Conservation (phyloP, 1,140 invertebrate species). For the Amyelois transitella region DNA sequence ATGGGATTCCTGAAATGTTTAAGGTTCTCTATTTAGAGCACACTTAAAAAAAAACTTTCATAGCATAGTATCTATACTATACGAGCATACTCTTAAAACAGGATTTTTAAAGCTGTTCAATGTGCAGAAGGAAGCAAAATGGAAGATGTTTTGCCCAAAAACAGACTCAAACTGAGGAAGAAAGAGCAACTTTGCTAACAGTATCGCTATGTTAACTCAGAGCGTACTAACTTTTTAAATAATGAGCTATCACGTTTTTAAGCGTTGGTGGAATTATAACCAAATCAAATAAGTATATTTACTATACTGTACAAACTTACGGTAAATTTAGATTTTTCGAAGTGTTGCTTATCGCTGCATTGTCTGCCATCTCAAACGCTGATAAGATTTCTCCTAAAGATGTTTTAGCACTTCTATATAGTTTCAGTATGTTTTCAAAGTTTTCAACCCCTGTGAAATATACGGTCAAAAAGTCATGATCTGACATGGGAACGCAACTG, state of each 20-base stretch:
- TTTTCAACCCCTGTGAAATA: slow-evolving; percentile 78
- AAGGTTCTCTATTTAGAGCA: background rate
- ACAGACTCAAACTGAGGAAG: no score
- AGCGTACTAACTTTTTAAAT: no score
- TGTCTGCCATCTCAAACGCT: slow-evolving; percentile 95
- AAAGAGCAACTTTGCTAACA: no score
- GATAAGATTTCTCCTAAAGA: slow-evolving; percentile 92
- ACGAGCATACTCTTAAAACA: no score
- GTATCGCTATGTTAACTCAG: no score
- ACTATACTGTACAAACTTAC: slow-evolving; percentile 31
- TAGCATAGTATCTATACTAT: no score
- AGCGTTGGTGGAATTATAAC: background rate
- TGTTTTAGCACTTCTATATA: slow-evolving; percentile 82
- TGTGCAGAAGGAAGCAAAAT: no score
- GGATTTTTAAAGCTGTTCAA: no score
- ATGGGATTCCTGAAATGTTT: slow-evolving; percentile 75
- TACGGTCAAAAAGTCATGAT: background rate
- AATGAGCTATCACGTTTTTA: no score
- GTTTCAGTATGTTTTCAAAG: slow-evolving; percentile 86
- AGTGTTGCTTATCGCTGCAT: slow-evolving; percentile 45
- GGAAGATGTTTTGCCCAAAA: no score
- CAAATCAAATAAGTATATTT: background rate
- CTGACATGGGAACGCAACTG: no score
- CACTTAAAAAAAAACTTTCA: no score
- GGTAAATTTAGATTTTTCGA: slow-evolving; percentile 48